phyloP scores from a whole-genome alignment of 1,140 invertebrate genomes.

The Drosophila erecta region DNA sequence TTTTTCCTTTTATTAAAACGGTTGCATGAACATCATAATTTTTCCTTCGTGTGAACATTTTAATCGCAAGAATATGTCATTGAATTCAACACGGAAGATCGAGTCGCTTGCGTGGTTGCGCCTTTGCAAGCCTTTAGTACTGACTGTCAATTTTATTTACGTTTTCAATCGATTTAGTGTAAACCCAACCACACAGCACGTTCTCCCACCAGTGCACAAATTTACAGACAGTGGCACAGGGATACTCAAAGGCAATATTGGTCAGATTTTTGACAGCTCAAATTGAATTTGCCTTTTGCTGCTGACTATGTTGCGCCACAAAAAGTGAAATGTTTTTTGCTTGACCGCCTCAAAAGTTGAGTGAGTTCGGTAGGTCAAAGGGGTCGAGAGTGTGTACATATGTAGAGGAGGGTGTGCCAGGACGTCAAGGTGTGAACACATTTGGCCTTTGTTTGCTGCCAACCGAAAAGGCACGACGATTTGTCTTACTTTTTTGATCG shows the following conservation, averaged over 20 bases:
- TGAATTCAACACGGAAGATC: conserved; percentile 33
- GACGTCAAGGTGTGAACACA: conserved; percentile 69
- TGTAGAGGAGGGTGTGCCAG: conserved; percentile 32
- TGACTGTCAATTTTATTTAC: conserved; percentile 80
- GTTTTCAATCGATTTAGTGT: conserved; percentile 81
- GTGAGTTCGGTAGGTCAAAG: not conserved
- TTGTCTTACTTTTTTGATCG: conserved; percentile 78
- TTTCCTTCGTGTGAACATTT: conserved; percentile 33
- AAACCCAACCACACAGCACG: conserved; percentile 44
- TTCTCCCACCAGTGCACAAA: conserved; percentile 24
- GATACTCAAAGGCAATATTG: conserved; percentile 74
- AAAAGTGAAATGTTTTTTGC: conserved; percentile 74
- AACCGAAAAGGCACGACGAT: conserved; percentile 53
- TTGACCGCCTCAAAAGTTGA: conserved; percentile 52
- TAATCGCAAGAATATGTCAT: conserved; percentile 45
- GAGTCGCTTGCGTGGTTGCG: conserved; percentile 10
- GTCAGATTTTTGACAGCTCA: conserved; percentile 82
- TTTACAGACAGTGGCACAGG: conserved; percentile 13
- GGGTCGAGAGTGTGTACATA: not conserved
- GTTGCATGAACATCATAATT: not conserved
- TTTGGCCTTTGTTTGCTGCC: conserved; percentile 76
- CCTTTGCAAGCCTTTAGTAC: conserved; percentile 63
- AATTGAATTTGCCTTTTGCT: conserved; percentile 79
- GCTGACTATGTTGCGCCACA: conserved; percentile 37
- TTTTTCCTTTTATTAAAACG: not conserved